These are phyloP conservation scores for Lutraria lutraria DNA, from an alignment of 2,888 invertebrate genomes.

Conservation along the genomic window DNA sequence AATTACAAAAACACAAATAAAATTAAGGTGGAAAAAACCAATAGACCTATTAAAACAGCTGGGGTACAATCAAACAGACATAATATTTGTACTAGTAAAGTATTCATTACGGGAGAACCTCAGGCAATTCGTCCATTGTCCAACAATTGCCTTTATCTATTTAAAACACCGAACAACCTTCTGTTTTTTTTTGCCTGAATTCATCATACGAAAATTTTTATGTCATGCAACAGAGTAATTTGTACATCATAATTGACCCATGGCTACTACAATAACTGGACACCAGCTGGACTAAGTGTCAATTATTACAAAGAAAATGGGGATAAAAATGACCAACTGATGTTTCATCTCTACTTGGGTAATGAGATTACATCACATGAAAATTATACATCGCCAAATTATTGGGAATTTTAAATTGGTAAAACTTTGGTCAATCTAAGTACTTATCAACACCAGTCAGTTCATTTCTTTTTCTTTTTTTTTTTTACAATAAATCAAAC, in stretches of 20 bases:
- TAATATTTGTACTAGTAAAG: conserved; percentile 32
- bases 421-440: background rate
- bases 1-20: conserved; percentile 42
- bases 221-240: conserved; percentile 23
- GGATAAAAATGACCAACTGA: background rate
- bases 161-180: conserved; percentile 38
- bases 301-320: conserved; percentile 18
- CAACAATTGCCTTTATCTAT: conserved; percentile 49
- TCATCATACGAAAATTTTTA: conserved; percentile 26
- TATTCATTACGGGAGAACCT: conserved; percentile 42
- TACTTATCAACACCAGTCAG: background rate
- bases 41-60: conserved; percentile 49
- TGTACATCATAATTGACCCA: conserved; percentile 29
- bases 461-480: no score
- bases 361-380: conserved; percentile 2
- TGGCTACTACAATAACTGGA: conserved; percentile 38
- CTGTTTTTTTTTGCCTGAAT: conserved; percentile 31
- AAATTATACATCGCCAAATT: background rate
- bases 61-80: conserved; percentile 43
- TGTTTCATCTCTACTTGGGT: background rate
- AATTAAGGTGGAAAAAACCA: conserved; percentile 38
- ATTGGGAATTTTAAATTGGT: background rate
- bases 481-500: no score
- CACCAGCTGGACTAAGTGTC: conserved; percentile 33
- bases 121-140: conserved; percentile 29